These are phyloP conservation scores for Oxyteleia sp. DNA, from an alignment of 2,888 invertebrate species.

Conservation along the genomic window DNA sequence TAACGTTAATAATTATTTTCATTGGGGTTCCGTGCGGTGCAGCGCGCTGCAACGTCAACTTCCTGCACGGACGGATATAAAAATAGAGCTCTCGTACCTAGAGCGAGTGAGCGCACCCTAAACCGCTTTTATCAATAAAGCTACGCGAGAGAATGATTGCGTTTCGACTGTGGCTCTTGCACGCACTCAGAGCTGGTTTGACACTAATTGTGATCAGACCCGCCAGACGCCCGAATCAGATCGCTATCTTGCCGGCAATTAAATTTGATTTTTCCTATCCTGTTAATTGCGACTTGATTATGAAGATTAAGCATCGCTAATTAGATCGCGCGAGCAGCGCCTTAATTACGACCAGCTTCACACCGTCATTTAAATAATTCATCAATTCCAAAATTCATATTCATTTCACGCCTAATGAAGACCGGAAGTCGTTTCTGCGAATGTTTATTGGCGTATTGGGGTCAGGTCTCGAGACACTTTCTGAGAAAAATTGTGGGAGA, in stretches of 20 bases:
- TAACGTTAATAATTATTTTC: slow-evolving; percentile 88
- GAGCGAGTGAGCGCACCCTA: slow-evolving; percentile 41
- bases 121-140: slow-evolving; percentile 62
- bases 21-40: slow-evolving; percentile 83
- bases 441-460: too few species aligned
- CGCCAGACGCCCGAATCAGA: slow-evolving; percentile 36
- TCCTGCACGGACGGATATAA: slow-evolving; percentile 87
- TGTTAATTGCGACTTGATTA: slow-evolving; percentile 64
- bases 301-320: slow-evolving; percentile 59
- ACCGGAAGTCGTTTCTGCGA: not conserved
- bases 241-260: slow-evolving; percentile 51
- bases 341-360: slow-evolving; percentile 60
- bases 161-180: slow-evolving; percentile 48
- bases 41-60: slow-evolving; percentile 83
- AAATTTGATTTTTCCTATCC: slow-evolving; percentile 55
- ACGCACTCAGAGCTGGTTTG: slow-evolving; percentile 26
- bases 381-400: slow-evolving; percentile 50
- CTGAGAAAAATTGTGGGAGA: too few species aligned
- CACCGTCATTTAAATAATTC: slow-evolving; percentile 68
- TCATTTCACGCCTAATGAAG: slow-evolving; percentile 30
- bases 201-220: slow-evolving; percentile 66
- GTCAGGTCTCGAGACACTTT: too few species aligned
- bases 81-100: slow-evolving; percentile 83
- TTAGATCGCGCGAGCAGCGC: slow-evolving; percentile 55
- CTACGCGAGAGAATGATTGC: slow-evolving; percentile 28